Percentiles rank a stretch among this genome's conserved stretches.
Evolutionary conservation across 2,888 invertebrate genomes (phyloP).

Genomic region (Cataglyphis rosenhaueri): DNA sequence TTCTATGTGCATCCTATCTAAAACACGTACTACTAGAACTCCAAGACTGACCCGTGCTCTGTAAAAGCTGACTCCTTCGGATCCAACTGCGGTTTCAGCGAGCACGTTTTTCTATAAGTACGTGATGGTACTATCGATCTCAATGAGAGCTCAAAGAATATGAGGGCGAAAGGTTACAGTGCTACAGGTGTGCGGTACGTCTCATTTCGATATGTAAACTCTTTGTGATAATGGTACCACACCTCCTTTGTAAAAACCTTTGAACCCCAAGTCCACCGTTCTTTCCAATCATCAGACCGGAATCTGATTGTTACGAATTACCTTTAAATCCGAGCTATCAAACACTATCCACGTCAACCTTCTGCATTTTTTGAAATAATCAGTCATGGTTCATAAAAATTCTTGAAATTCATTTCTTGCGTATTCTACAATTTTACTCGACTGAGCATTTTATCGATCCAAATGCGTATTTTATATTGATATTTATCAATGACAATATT

Average conservation of each 20-base stretch:
- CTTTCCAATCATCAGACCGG: conserved; percentile 1
- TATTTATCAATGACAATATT: not conserved
- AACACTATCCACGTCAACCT: not conserved
- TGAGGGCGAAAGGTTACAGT: conserved; percentile 51
- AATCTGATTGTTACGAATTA: conserved; percentile 63
- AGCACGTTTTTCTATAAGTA: conserved; percentile 57
- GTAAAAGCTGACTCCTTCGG: conserved; percentile 52
- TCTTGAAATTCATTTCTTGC: not conserved
- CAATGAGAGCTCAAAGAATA: conserved; percentile 32
- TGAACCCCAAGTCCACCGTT: not conserved
- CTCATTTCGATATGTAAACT: conserved; percentile 8
- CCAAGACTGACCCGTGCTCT: not conserved
- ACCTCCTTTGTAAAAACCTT: conserved; percentile 32
- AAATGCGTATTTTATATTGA: not conserved
- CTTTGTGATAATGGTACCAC: not conserved
- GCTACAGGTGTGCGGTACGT: conserved; percentile 71
- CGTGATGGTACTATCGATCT: conserved; percentile 48
- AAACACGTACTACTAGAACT: conserved; percentile 20
- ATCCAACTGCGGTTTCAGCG: conserved; percentile 52
- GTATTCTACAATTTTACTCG: not conserved
- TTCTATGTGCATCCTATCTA: not conserved
- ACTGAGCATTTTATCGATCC: not conserved
- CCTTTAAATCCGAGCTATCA: conserved; percentile 1
- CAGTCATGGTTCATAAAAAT: not conserved
- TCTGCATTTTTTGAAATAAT: not conserved